Evolutionary conservation across 2,113 vertebrate genomes (phyloP), one percentile per base, ranked within the genome.

Genomic region (Sarotherodon lohbergeri): DNA sequence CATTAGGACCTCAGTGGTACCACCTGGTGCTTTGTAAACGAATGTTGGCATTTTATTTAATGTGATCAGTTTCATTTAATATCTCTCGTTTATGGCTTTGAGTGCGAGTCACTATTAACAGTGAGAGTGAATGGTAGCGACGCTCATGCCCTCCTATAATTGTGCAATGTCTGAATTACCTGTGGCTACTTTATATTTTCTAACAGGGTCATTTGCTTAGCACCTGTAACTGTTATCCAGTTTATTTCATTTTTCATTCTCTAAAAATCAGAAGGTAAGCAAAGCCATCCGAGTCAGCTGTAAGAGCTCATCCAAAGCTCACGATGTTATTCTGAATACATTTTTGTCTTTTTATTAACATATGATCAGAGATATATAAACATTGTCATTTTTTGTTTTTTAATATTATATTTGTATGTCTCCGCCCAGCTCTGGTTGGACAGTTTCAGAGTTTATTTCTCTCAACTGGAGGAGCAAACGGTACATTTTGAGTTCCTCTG

Each of bases 171-270:
- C 95, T 93, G 93, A 84, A 91, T 94, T 94, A 97, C 97, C 92
- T 92, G 95, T 96, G 97, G 95, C 93, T 95, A 95, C 91, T 96
- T 96, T 95, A 95, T 96, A 93, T 97, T 97, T 97, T 97, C 96
- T 97, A 97, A 96, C 96, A 96, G 96, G 96, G 97, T 96, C 97
- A 96, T 95, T 95, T 97, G 96, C 95, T 96, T 97, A 97, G 96
- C 96, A 97, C 95, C 95, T 93, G 19, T 82, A 90, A 89, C 80
- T 83, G 78, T 84, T 43, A 66, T 87, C 57, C 84, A 83, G 27
- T 76, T 52, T 86, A 82, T 88, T 94, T 96, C 93, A 94, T 97
- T 97, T 95, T 97, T 96, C 95, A 96, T 93, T 95, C 97, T 96
- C 82, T 89, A 57, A 41, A 81, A 82, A 92, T 86, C 85, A 81